phyloP scores from a whole-genome alignment of 2,113 vertebrate genomes.

The Dasyurus viverrinus region DNA sequence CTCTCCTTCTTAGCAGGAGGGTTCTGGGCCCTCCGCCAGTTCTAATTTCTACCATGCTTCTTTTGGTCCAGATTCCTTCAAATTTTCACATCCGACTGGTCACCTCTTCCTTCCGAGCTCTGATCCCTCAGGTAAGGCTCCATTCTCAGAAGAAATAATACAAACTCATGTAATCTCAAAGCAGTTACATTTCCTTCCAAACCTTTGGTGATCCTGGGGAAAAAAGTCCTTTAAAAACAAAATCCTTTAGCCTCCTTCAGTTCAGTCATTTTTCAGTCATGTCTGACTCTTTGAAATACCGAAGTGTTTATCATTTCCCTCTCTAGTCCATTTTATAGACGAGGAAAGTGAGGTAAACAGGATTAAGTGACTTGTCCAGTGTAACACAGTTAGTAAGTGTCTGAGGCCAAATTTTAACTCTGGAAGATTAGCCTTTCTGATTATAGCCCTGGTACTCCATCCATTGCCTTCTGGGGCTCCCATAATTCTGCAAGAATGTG shows the following conservation, averaged over 20 bases:
- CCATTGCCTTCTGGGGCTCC: not conserved
- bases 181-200: not conserved
- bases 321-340: not conserved
- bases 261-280: not conserved
- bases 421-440: not conserved
- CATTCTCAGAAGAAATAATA: too few relatives aligned
- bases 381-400: not conserved
- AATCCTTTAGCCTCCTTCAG: not conserved
- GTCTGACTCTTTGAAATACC: not conserved
- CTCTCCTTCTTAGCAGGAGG: not conserved
- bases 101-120: conserved; percentile 80
- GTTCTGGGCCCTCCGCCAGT: not conserved
- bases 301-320: not conserved
- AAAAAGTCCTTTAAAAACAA: not conserved
- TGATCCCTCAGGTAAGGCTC: conserved; percentile 80
- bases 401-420: not conserved
- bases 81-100: conserved; percentile 68
- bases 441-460: not conserved
- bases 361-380: not conserved
- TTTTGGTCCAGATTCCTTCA: conserved; percentile 73
- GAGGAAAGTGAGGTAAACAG: not conserved
- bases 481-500: not conserved
- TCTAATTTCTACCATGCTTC: not conserved
- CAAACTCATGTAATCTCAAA: not conserved
- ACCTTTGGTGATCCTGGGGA: not conserved